Conservation (phyloP, 2,797 vertebrate species). For the Phoeniculus purpureus region DNA sequence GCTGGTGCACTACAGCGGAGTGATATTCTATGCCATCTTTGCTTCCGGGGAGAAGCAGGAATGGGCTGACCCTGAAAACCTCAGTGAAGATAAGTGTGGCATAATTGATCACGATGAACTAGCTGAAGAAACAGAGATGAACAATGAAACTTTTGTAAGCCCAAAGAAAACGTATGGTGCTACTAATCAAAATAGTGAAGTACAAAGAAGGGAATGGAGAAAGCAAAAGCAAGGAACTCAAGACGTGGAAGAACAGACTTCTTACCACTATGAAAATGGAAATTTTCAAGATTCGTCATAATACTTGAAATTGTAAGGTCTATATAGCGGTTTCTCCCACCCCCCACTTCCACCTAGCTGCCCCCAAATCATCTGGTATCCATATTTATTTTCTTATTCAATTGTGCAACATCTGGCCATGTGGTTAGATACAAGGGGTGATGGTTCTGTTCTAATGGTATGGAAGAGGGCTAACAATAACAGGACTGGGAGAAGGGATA, state of each 20-base stretch:
- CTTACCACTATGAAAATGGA: constrained; percentile 84
- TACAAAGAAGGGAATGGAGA: constrained; percentile 81
- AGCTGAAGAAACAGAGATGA: constrained; percentile 91
- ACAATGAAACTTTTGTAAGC: constrained; percentile 77
- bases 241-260: constrained; percentile 78
- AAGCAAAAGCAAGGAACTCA: constrained; percentile 80
- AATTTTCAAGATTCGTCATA: constrained; percentile 84
- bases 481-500: neutral
- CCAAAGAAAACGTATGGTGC: constrained; percentile 89
- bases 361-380: constrained; percentile 25
- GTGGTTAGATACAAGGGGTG: neutral
- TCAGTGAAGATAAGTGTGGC: constrained; percentile 92
- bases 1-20: constrained; percentile 95
- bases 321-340: neutral
- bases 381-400: constrained; percentile 55
- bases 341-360: constrained; percentile 5
- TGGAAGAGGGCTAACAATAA: neutral
- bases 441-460: neutral
- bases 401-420: neutral
- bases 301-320: constrained; percentile 48
- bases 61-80: constrained; percentile 93
- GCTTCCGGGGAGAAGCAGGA: constrained; percentile 98
- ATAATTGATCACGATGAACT: constrained; percentile 94
- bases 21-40: constrained; percentile 96
- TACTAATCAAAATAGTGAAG: constrained; percentile 81